Base-by-base conservation (phyloP, 2,113 vertebrate genomes). In the Sander vitreus region DNA sequence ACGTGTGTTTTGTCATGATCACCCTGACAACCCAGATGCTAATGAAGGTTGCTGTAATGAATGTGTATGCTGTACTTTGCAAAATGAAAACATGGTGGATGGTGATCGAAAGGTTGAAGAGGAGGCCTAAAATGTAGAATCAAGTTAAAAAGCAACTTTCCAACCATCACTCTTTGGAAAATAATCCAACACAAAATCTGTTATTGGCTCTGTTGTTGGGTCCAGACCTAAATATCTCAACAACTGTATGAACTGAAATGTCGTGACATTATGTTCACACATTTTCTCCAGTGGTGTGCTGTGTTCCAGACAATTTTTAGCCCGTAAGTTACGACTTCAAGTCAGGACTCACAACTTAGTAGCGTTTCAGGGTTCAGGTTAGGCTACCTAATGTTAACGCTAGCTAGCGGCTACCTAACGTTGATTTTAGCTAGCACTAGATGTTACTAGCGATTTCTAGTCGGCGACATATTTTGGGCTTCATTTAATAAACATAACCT, bases 1-100 rank as follows among this genome's bases (percentile, higher is more conserved):
- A 48, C 50, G 48, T 74, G 71, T 70, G 80, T 83, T 89, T 78
- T 65, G 83, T 89, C 58, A 27, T 2, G 27, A 73, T 89, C 58
- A 1, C 68, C 76, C 18, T 16, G 58, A 51, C 72, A 64, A 83
- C 76, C 9, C 64, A 57, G 50, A 82, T 71, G 75, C 75, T 59
- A 27, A 77, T 36, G 68, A 73, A 12, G 50, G 71, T 11, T 30
- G 72, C n/a, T 48, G 3, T 54, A 73, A 59, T 43, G 55, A 57
- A 67, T 14, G 71, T 39, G 60, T 21, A 14, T 2, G 30, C 50
- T 60, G 65, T 63, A 9, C 19, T 71, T 23, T 55, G 30, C 33
- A 21, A 27, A 53, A 50, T 68, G 45, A 75, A 78, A 81, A 80
- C 80, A 45, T 45, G 72, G 25, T 19, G n/a, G 25, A 16, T 0